Base-by-base conservation (phyloP, 2,888 invertebrate genomes). In the Lathronympha strigana region DNA sequence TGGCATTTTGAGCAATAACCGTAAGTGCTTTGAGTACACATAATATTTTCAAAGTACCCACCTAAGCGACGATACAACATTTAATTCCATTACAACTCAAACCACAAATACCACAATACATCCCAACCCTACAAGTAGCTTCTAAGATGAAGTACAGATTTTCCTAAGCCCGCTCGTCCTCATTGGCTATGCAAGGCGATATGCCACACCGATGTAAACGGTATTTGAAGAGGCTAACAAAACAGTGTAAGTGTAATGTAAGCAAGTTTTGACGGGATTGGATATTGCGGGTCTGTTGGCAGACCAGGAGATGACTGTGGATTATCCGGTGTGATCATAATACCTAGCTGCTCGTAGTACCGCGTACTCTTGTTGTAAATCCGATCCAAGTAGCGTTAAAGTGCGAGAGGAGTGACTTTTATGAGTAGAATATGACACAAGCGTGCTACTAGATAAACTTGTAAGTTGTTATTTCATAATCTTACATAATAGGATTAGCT, bases 111-210 rank as follows among this genome's bases (percentile, higher is more conserved):
- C 13, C 45, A 54, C 4, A 33, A 25, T n/a, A n/a, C n/a, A n/a
- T n/a, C n/a, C n/a, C 15, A 50, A 40, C 23, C 17, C 28, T 33
- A 23, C 49, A 19, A 64, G 58, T 33, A 57, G 63, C 40, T 60
- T 60, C 45, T 64, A 54, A 54, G 31, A 62, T 43, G 40, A 23
- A 63, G 58, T 23, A 50, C 38, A 50, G 61, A 63, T 67, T 60
- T 36, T 21, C 50, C 62, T 64, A 61, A 68, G 60, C 53, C 31
- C 25, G 23, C n/a, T 23, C 73, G n/a, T n/a, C 76, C 78, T 78
- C 80, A 83, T 82, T 83, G 80, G 69, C 77, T 84, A 83, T 84
- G 82, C 85, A 84, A 81, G 82, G 77, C 82, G 79, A 75, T 77
- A 76, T 73, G 53, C 60, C 38, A 19, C 58, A 36, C 40, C 40